Percentiles rank a stretch among this genome's conserved stretches.
phyloP scores from a whole-genome alignment of 1,140 invertebrate genomes.

The Potamilus streckersoni region DNA sequence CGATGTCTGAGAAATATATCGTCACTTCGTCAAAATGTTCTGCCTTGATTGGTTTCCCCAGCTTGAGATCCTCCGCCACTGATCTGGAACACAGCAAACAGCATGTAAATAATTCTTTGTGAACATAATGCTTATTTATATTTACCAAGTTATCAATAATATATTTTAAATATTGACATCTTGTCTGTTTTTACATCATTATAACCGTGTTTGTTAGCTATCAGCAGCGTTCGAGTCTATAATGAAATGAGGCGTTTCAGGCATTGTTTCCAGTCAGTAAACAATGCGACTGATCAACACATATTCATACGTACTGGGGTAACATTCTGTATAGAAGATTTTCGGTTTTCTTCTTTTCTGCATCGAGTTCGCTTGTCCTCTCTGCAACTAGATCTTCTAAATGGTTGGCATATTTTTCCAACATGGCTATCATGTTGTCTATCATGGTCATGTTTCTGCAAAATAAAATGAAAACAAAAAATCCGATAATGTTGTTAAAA shows the following conservation, averaged over 20 bases:
- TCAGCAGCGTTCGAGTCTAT: neutral
- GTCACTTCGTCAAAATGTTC: slow-evolving; percentile 81
- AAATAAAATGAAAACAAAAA: neutral
- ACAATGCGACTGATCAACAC: neutral
- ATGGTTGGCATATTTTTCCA: slow-evolving; percentile 95
- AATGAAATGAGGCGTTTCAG: neutral
- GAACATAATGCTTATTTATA: neutral
- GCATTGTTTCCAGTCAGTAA: neutral
- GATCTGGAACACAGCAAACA: slow-evolving; percentile 71
- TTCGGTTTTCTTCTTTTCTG: slow-evolving; percentile 93
- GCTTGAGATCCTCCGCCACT: slow-evolving; percentile 89
- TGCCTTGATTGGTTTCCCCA: slow-evolving; percentile 87
- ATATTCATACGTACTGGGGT: slow-evolving; percentile 48
- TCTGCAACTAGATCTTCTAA: slow-evolving; percentile 90
- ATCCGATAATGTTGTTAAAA: too few species aligned
- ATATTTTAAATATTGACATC: too few species aligned
- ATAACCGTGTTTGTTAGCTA: neutral
- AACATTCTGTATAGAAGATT: slow-evolving; percentile 92
- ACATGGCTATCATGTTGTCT: slow-evolving; percentile 95
- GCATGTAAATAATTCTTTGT: neutral
- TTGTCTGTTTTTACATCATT: too few species aligned
- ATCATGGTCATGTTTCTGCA: slow-evolving; percentile 91
- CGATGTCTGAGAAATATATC: slow-evolving; percentile 88
- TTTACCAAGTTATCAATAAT: too few species aligned
- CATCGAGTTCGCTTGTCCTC: slow-evolving; percentile 88